These are phyloP conservation scores for Drosophila mimica DNA, from an alignment of 2,888 invertebrate genomes.

Conservation along the genomic window DNA sequence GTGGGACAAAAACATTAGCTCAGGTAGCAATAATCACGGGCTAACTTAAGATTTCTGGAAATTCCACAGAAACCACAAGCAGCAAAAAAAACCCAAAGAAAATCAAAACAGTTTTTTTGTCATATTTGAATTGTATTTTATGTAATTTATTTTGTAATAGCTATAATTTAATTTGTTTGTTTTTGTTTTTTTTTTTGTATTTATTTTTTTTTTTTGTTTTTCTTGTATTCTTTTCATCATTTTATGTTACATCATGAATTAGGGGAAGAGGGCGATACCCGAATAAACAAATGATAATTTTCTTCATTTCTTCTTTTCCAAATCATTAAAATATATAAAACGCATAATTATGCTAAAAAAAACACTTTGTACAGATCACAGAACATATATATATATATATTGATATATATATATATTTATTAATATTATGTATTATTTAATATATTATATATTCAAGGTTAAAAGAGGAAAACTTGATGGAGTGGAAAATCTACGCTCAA, in stretches of 20 bases:
- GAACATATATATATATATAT: slow-evolving; percentile 81
- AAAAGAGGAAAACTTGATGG: slow-evolving; percentile 42
- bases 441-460: slow-evolving; percentile 61
- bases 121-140: slow-evolving; percentile 52
- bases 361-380: slow-evolving; percentile 85
- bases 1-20: neutral
- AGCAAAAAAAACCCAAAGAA: slow-evolving; percentile 4
- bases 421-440: slow-evolving; percentile 58
- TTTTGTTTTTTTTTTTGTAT: slow-evolving; percentile 20
- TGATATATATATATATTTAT: slow-evolving; percentile 63
- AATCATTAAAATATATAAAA: slow-evolving; percentile 63
- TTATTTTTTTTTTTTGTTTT: slow-evolving; percentile 9
- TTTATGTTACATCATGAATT: slow-evolving; percentile 32
- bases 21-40: slow-evolving; percentile 14
- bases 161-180: slow-evolving; percentile 51
- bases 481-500: slow-evolving; percentile 24
- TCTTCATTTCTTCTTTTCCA: slow-evolving; percentile 20
- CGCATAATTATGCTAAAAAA: slow-evolving; percentile 81
- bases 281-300: slow-evolving; percentile 29
- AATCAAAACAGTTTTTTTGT: slow-evolving; percentile 27
- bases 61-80: slow-evolving; percentile 4
- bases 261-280: slow-evolving; percentile 11
- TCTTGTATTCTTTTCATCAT: slow-evolving; percentile 31
- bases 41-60: slow-evolving; percentile 1
- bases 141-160: slow-evolving; percentile 70